Conservation (phyloP, 2,113 vertebrate genomes). For the Sorex araneus region DNA sequence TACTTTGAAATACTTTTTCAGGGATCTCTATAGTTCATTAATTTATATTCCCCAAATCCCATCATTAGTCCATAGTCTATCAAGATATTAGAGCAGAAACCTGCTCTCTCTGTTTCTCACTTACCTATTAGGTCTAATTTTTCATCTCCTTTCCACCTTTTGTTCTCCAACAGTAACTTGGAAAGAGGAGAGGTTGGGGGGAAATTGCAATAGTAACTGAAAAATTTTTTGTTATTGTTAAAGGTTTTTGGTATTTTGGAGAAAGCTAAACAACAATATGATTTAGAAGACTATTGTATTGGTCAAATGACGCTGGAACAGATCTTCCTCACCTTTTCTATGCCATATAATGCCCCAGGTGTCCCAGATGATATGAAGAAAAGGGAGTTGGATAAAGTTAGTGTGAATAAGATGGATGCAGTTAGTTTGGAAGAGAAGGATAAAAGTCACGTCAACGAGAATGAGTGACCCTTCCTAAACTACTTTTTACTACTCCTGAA, state of each 20-base stretch:
- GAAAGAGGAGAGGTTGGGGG: not conserved
- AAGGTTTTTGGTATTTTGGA: constrained; percentile 96
- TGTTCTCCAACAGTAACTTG: not conserved
- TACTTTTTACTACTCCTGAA: not conserved
- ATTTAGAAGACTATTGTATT: constrained; percentile 95
- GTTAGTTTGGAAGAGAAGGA: not conserved
- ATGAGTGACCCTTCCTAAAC: not conserved
- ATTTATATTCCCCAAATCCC: not conserved
- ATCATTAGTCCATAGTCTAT: not conserved
- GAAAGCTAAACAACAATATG: constrained; percentile 95
- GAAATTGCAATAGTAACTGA: not conserved
- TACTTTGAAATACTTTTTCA: not conserved
- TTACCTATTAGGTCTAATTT: not conserved
- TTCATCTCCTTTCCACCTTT: not conserved
- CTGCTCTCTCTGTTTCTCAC: not conserved
- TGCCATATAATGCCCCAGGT: not conserved
- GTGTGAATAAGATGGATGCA: too few relatives aligned
- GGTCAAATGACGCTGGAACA: constrained; percentile 98
- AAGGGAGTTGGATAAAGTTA: not conserved
- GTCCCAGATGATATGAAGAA: not conserved
- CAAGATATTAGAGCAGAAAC: not conserved
- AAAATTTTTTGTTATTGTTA: constrained; percentile 19
- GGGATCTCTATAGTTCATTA: too few relatives aligned
- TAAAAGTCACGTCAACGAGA: not conserved
- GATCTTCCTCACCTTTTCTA: constrained; percentile 96